Evolutionary conservation across 1,140 invertebrate genomes (phyloP).

Genomic region (Eciton burchellii): DNA sequence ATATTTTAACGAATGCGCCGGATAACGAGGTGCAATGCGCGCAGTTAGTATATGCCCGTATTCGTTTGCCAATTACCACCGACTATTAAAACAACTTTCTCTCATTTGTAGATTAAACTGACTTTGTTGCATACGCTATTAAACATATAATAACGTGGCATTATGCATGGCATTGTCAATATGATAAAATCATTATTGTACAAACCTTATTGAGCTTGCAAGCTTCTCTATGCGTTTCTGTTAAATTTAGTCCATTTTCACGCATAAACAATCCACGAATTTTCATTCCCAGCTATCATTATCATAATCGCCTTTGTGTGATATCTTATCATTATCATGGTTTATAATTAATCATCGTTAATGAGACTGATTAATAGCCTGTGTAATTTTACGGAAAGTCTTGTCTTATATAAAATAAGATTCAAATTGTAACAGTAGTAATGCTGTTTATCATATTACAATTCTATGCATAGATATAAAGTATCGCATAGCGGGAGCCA

Average conservation of each 20-base stretch:
- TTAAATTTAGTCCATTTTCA: not conserved
- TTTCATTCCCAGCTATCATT: not conserved
- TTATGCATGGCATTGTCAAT: slow-evolving; percentile 30
- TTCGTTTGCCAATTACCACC: slow-evolving; percentile 54
- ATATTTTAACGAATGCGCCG: slow-evolving; percentile 38
- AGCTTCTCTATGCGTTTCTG: not conserved
- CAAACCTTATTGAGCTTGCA: slow-evolving; percentile 23
- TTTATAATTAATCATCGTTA: not conserved
- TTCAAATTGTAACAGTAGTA: slow-evolving; percentile 19
- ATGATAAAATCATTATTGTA: slow-evolving; percentile 19
- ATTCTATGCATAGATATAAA: slow-evolving; percentile 33
- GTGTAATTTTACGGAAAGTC: not conserved
- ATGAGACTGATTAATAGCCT: not conserved
- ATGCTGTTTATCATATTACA: slow-evolving; percentile 54
- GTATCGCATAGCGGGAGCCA: slow-evolving; percentile 63
- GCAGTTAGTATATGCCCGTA: slow-evolving; percentile 13
- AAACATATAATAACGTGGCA: slow-evolving; percentile 40
- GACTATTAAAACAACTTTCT: slow-evolving; percentile 27
- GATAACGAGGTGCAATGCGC: slow-evolving; percentile 41
- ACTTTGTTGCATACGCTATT: slow-evolving; percentile 46
- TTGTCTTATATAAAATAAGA: slow-evolving; percentile 1
- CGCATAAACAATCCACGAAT: not conserved
- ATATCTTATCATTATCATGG: not conserved
- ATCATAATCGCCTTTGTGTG: not conserved
- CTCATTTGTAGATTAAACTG: slow-evolving; percentile 27